phyloP scores from a whole-genome alignment of 1,140 invertebrate species.

The Drosophila pachea region DNA sequence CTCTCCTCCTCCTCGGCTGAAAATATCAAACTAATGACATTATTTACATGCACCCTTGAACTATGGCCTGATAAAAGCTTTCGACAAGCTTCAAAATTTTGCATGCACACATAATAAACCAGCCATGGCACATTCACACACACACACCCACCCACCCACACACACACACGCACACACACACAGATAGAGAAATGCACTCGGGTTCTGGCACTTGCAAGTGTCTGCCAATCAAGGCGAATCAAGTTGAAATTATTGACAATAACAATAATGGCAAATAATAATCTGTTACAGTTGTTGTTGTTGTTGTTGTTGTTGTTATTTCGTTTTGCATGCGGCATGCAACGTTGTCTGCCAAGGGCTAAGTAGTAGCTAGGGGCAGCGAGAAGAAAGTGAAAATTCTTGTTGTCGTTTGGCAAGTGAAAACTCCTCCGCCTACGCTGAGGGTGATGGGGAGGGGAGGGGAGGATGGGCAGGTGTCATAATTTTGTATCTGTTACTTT shows the following conservation, averaged over 20 bases:
- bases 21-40: conserved; percentile 25
- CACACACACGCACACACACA: neutral
- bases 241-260: conserved; percentile 75
- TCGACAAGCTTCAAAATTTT: conserved; percentile 24
- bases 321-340: conserved; percentile 61
- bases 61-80: conserved; percentile 26
- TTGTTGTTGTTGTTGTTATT: neutral
- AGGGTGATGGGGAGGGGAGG: neutral
- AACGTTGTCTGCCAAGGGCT: conserved; percentile 43
- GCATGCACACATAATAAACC: conserved; percentile 32
- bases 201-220: conserved; percentile 62
- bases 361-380: conserved; percentile 7
- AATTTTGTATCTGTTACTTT: conserved; percentile 45
- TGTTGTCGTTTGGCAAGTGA: conserved; percentile 30
- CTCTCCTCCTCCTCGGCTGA: neutral
- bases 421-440: conserved; percentile 1
- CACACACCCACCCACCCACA: neutral
- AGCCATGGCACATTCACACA: conserved; percentile 17
- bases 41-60: conserved; percentile 49
- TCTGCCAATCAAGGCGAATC: conserved; percentile 70
- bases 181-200: too few species aligned
- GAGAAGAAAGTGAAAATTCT: conserved; percentile 70
- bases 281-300: conserved; percentile 33
- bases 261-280: conserved; percentile 66
- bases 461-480: conserved; percentile 31